Percentiles rank a stretch among this genome's conserved stretches.
These are phyloP conservation scores for Dolichopus griseipennis DNA, from an alignment of 2,888 invertebrate species.

Conservation along the genomic window DNA sequence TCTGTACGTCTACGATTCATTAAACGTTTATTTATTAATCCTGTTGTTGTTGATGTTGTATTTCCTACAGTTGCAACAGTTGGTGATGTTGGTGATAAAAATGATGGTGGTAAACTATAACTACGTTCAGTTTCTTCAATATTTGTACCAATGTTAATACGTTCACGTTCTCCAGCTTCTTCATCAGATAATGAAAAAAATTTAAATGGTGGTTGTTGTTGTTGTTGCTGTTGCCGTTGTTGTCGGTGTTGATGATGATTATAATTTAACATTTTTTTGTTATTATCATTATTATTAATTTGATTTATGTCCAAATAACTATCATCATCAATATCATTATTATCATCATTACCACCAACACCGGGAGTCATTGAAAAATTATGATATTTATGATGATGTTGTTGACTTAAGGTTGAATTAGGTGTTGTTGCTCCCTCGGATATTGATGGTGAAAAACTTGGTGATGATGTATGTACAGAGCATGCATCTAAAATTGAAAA, in stretches of 20 bases:
- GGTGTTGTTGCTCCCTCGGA: slow-evolving; percentile 43
- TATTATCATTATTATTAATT: slow-evolving; percentile 17
- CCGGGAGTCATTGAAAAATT: slow-evolving; percentile 24
- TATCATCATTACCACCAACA: slow-evolving; percentile 9
- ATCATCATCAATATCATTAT: slow-evolving; percentile 19
- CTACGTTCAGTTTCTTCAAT: not conserved
- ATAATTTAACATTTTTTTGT: slow-evolving; percentile 20
- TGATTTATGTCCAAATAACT: slow-evolving; percentile 22
- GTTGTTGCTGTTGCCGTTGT: no score
- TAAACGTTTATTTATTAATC: not conserved
- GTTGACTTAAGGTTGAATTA: slow-evolving; percentile 29
- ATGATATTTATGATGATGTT: slow-evolving; percentile 22
- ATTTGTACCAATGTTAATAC: not conserved
- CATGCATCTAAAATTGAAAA: slow-evolving; percentile 37
- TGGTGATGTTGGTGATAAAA: not conserved
- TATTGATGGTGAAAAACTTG: slow-evolving; percentile 42
- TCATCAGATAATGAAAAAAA: slow-evolving; percentile 3
- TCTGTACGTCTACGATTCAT: not conserved
- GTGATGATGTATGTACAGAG: slow-evolving; percentile 43
- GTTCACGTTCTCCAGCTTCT: not conserved
- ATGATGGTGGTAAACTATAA: slow-evolving; percentile 6
- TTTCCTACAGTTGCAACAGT: no score
- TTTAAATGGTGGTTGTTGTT: not conserved
- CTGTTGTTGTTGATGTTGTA: no score
- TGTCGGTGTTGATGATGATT: not conserved